Percentiles rank a stretch among this genome's conserved stretches.
These are phyloP conservation scores for Drosophila nigricruria DNA, from an alignment of 2,888 invertebrate genomes.

Conservation along the genomic window DNA sequence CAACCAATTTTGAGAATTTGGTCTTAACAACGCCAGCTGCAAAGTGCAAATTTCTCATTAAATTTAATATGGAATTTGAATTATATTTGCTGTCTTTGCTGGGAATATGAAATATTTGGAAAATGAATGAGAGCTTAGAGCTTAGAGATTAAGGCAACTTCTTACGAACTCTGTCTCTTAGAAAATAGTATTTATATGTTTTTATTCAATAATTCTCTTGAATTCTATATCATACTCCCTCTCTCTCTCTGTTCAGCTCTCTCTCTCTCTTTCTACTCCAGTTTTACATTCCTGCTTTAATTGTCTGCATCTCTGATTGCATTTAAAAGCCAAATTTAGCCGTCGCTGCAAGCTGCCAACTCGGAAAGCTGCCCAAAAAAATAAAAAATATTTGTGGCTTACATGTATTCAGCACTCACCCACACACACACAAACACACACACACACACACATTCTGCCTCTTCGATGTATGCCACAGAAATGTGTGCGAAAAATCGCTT, in stretches of 20 bases:
- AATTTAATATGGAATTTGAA: constrained; percentile 16
- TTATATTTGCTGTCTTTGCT: constrained; percentile 8
- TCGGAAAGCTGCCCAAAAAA: constrained; percentile 51
- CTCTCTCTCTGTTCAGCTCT: no score
- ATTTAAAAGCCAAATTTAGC: constrained; percentile 29
- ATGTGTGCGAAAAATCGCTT: constrained; percentile 64
- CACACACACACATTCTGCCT: neutral
- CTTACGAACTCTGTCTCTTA: neutral
- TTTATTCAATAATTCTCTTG: neutral
- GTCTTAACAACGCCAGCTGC: constrained; percentile 14
- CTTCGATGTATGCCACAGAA: constrained; percentile 24
- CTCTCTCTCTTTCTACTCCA: neutral
- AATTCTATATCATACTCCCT: neutral
- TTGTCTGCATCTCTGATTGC: constrained; percentile 48
- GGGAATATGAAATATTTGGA: no score
- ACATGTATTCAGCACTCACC: neutral
- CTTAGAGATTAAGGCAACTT: no score
- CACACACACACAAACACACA: neutral
- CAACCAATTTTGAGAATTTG: constrained; percentile 15
- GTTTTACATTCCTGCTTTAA: constrained; percentile 40
- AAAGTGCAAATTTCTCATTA: constrained; percentile 1
- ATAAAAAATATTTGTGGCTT: constrained; percentile 42
- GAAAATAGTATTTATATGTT: neutral
- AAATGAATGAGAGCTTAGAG: neutral
- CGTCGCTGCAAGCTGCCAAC: constrained; percentile 45